Conservation (phyloP, 2,888 invertebrate genomes). For the Scaeva pyrastri region DNA sequence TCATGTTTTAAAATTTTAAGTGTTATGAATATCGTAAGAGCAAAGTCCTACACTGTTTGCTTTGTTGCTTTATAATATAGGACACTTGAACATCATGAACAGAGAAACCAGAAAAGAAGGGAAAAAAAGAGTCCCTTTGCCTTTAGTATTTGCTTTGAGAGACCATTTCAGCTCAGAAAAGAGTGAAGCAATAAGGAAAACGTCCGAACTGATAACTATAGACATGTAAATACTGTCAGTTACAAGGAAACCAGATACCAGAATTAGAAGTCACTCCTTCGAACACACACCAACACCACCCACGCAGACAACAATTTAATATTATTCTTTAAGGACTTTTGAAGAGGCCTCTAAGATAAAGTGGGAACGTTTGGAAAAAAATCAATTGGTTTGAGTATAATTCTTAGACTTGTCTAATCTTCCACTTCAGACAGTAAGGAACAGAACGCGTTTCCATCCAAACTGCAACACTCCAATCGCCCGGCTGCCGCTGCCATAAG, state of each 20-base stretch:
- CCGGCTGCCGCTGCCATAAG: conserved; percentile 52
- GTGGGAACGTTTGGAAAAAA: conserved; percentile 35
- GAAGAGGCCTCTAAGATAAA: conserved; percentile 40
- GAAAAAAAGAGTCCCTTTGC: conserved; percentile 13
- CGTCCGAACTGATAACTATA: conserved; percentile 58
- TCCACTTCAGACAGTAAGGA: conserved; percentile 7
- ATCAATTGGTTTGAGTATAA: conserved; percentile 9
- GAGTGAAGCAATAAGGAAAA: conserved; percentile 61
- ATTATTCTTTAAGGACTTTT: conserved; percentile 37
- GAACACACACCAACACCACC: background rate
- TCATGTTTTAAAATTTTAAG: conserved; percentile 74
- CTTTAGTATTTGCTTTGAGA: conserved; percentile 55
- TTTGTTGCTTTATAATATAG: conserved; percentile 39
- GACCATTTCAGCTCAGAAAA: conserved; percentile 30
- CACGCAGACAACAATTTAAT: conserved; percentile 10
- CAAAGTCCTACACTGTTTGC: conserved; percentile 56
- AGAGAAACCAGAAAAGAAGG: conserved; percentile 31
- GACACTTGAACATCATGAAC: conserved; percentile 63
- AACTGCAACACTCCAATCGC: too few species aligned
- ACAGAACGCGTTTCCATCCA: conserved; percentile 45
- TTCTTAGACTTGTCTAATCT: conserved; percentile 5
- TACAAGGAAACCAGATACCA: conserved; percentile 53
- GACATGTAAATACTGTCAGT: conserved; percentile 70
- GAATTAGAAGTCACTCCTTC: conserved; percentile 42
- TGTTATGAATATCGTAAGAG: conserved; percentile 72